Evolutionary conservation across 2,888 invertebrate species (phyloP), one percentile per base, ranked within the genome.

Genomic region (Hyppa rectilinea): DNA sequence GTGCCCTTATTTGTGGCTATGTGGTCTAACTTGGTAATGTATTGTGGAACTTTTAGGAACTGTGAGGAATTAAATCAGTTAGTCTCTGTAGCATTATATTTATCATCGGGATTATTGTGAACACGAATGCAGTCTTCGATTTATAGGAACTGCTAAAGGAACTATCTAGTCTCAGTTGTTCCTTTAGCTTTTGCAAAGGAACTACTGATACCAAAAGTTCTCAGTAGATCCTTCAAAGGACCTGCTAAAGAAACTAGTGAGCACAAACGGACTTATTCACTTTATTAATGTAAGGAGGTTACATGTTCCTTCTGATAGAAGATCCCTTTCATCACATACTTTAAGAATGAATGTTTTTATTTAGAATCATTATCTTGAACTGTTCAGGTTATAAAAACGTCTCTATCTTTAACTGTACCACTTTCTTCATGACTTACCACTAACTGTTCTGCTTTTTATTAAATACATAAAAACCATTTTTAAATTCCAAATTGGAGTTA

Each of bases 1-100:
- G 14, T 73, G 69, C 68, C 49, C 29, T 58, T 58, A 69, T 49
- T 43, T 36, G 64, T 38, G 52, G 45, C 23, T 23, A 17, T 74
- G 61, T 49, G 65, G 69, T 69, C 26, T 23, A 36, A 60, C 9
- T 75, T 75, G 12, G 29, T 47, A 38, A 56, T 47, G 60, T 29
- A 38, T 29, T 40, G 34, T 26, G 9, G 12, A 59, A 43, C 50
- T 69, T 62, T 23, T 23, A 9, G n/a, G 29, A 61, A 14, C 43
- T 58, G 23, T 63, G 23, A 45, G 14, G 40, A 29, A 12, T 38
- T 56, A 2, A 12, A 14, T 60, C 9, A n/a, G 10, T 9, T 20
- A 9, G 34, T 20, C 4, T 23, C 26, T 34, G 20, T 4, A 20
- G 34, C 1, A 6, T 45, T 38, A 6, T 34, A 14, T 20, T 40